phyloP scores from a whole-genome alignment of 2,113 vertebrate species.

The Lutjanus erythropterus region DNA sequence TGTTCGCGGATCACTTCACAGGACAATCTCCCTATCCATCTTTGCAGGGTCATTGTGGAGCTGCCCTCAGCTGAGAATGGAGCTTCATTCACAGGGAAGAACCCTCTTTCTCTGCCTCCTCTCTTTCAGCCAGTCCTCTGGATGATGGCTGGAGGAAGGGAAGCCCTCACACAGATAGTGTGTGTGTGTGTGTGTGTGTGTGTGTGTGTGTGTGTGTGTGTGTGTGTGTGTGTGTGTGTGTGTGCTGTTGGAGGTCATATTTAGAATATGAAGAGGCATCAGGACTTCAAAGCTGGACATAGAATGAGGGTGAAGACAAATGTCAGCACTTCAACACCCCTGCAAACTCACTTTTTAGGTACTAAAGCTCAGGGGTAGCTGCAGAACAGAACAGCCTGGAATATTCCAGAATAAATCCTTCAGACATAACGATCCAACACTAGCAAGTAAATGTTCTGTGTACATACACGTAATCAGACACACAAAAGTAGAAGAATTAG shows the following conservation, averaged over 20 bases:
- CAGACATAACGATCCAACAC: not conserved
- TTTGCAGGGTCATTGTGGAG: slow-evolving; percentile 89
- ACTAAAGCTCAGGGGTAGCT: not conserved
- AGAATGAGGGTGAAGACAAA: slow-evolving; percentile 63
- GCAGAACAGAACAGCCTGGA: not conserved
- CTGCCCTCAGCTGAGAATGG: slow-evolving; percentile 87
- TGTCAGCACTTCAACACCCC: slow-evolving; percentile 41
- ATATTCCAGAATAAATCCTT: not conserved
- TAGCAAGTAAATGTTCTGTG: not conserved
- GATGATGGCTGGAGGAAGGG: slow-evolving; percentile 64
- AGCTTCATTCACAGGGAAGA: slow-evolving; percentile 88
- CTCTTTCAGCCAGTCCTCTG: slow-evolving; percentile 61
- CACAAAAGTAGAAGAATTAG: not conserved
- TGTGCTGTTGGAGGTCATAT: slow-evolving; percentile 84
- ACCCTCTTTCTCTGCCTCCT: slow-evolving; percentile 63
- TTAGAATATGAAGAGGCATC: slow-evolving; percentile 86
- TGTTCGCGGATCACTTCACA: slow-evolving; percentile 92
- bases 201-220: slow-evolving; percentile 86
- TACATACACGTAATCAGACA: not conserved
- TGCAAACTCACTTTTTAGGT: slow-evolving; percentile 16
- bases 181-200: slow-evolving; percentile 86
- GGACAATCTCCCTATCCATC: slow-evolving; percentile 93
- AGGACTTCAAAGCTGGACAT: slow-evolving; percentile 85
- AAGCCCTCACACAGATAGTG: slow-evolving; percentile 81
- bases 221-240: slow-evolving; percentile 86